Percentiles rank a stretch among this genome's conserved stretches.
Evolutionary conservation across 1,140 invertebrate species (phyloP).

Genomic region (Drosophila arawakana): DNA sequence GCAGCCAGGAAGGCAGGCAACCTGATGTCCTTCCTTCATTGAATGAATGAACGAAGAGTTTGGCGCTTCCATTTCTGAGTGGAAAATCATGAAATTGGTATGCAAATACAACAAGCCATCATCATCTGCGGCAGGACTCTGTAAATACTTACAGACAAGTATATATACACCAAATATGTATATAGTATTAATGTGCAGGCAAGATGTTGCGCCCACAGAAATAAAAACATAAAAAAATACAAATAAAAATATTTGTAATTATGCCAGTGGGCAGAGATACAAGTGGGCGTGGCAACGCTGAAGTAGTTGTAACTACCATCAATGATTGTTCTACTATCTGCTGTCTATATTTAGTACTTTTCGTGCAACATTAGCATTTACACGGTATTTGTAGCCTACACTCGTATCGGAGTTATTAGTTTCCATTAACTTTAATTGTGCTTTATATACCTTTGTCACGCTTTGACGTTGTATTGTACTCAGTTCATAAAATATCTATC

Average conservation of each 20-base stretch:
- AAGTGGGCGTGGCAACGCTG: background rate
- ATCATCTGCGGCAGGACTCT: slow-evolving; percentile 14
- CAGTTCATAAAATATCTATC: too few species aligned
- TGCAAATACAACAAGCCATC: slow-evolving; percentile 62
- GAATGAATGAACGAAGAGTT: slow-evolving; percentile 36
- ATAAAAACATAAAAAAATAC: slow-evolving; percentile 35
- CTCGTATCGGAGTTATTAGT: too few species aligned
- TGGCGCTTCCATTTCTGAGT: slow-evolving; percentile 49
- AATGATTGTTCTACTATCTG: slow-evolving; percentile 15
- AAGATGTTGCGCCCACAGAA: slow-evolving; percentile 52
- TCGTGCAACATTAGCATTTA: background rate
- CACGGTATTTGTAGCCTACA: too few species aligned
- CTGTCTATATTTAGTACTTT: background rate
- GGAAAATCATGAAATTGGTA: slow-evolving; percentile 68
- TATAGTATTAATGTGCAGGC: slow-evolving; percentile 10
- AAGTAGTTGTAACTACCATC: slow-evolving; percentile 22
- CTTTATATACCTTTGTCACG: too few species aligned
- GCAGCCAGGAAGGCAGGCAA: too few species aligned
- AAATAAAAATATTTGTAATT: slow-evolving; percentile 60
- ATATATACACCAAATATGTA: background rate
- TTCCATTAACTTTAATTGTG: too few species aligned
- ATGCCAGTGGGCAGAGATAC: slow-evolving; percentile 33
- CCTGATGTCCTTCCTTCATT: slow-evolving; percentile 37
- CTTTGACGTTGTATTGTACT: too few species aligned
- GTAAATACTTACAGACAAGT: slow-evolving; percentile 6